Evolutionary conservation across 2,797 vertebrate genomes (phyloP).

Genomic region (Coluber constrictor): DNA sequence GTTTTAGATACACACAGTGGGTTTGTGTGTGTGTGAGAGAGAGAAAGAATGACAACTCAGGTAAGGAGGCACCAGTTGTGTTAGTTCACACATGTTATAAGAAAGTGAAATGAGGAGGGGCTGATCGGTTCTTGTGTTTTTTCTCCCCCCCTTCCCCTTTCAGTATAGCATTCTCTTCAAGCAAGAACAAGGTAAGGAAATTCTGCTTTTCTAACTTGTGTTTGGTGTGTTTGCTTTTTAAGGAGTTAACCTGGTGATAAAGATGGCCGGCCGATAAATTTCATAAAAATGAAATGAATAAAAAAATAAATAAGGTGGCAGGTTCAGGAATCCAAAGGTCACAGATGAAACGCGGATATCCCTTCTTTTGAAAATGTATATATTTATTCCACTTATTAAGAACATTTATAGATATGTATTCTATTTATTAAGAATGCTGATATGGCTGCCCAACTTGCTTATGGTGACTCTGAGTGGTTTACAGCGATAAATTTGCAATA

Average conservation of each 20-base stretch:
- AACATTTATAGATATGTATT: too few relatives aligned
- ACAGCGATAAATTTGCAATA: background rate
- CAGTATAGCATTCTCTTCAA: conserved; percentile 98
- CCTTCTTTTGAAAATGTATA: background rate
- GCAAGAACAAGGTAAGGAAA: conserved; percentile 93
- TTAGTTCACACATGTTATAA: background rate
- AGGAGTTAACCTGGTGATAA: background rate
- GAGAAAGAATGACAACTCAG: conserved; percentile 52
- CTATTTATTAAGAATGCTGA: too few relatives aligned
- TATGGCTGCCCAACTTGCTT: background rate
- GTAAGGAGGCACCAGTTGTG: conserved; percentile 37
- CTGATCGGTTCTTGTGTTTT: background rate
- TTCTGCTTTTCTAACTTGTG: background rate
- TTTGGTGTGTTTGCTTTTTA: background rate
- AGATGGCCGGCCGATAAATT: background rate
- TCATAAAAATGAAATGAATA: background rate
- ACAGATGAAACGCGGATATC: background rate
- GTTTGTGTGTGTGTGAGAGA: too few relatives aligned
- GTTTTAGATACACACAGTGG: too few relatives aligned
- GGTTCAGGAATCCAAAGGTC: background rate
- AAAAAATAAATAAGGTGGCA: background rate
- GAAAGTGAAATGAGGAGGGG: background rate
- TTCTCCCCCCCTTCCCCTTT: conserved; percentile 51
- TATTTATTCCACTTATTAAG: background rate
- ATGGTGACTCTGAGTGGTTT: background rate